Base-by-base conservation (phyloP, 2,797 vertebrate genomes). In the Pitangus sulphuratus region DNA sequence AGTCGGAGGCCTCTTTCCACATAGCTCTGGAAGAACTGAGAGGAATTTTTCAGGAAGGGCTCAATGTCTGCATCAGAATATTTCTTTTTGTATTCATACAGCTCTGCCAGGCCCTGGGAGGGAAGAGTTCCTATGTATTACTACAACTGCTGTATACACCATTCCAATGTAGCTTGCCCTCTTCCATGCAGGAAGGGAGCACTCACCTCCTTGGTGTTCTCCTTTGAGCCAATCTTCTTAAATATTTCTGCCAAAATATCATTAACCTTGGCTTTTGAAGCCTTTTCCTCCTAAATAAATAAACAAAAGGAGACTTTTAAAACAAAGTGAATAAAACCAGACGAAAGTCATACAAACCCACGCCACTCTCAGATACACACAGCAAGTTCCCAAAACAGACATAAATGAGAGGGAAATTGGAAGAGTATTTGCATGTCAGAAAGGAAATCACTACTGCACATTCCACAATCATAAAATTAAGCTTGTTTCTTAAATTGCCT, bases 181-280 rank as follows among this genome's bases (percentile, higher is more conserved):
- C 33, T 20, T 84, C n/a, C 30, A 45, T 51, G 30, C 28, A 33
- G 33, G 19, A 53, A 74, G 31, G 76, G 35, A 35, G 12, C 25
- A 60, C 97, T 95, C 72, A 99, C 99, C 99, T 99, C 99, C 96
- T 99, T 99, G 13, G 99, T 99, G 95, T 99, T 99, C 95, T 99
- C 99, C 97, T 99, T 99, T 86, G 99, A 99, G 66, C 99, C 99
- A 62, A 99, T 99, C 98, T 99, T 99, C 98, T 99, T 99, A 97
- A 99, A 99, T 97, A 99, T 99, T 95, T 99, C 99, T 39, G 99
- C 99, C 95, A 99, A 98, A 95, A 99, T 99, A 97, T 99, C 99
- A 12, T 99, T 99, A 89, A 99, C 99, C 97, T 99, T 99, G 37
- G 99, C 99, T 97, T 99, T 99, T 0, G 99, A 99, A 97, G 99